phyloP scores from a whole-genome alignment of 2,888 invertebrate genomes.

The Arrhopalites spinosus region DNA sequence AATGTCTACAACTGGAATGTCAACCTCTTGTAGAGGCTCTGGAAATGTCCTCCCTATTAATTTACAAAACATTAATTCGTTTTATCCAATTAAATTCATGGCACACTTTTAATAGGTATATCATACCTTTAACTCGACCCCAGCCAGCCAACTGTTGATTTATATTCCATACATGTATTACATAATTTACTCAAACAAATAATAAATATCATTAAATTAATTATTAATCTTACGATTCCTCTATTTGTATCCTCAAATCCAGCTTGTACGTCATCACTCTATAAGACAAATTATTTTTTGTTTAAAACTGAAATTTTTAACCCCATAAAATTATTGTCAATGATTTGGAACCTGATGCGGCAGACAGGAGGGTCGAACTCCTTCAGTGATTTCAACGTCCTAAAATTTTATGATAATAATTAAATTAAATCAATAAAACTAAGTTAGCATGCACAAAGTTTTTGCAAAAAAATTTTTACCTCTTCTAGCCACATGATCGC shows the following conservation, averaged over 20 bases:
- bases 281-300: too few relatives aligned
- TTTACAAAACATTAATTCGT: too few relatives aligned
- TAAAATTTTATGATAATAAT: slow-evolving; percentile 25
- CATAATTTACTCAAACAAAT: too few relatives aligned
- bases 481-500: slow-evolving; percentile 70
- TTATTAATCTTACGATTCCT: slow-evolving; percentile 39
- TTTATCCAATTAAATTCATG: too few relatives aligned
- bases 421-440: neutral
- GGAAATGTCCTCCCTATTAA: slow-evolving; percentile 61
- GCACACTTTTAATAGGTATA: too few relatives aligned
- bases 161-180: too few relatives aligned
- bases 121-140: slow-evolving; percentile 47
- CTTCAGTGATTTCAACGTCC: slow-evolving; percentile 44
- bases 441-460: neutral
- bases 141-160: slow-evolving; percentile 48
- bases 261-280: slow-evolving; percentile 31
- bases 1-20: slow-evolving; percentile 64
- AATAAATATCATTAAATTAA: neutral
- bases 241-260: slow-evolving; percentile 30
- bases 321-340: too few relatives aligned
- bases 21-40: slow-evolving; percentile 62
- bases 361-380: slow-evolving; percentile 49
- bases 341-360: too few relatives aligned
- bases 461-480: slow-evolving; percentile 8
- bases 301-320: too few relatives aligned